Evolutionary conservation across 2,113 vertebrate genomes (phyloP).

Genomic region (Trochalopteron elliotii): DNA sequence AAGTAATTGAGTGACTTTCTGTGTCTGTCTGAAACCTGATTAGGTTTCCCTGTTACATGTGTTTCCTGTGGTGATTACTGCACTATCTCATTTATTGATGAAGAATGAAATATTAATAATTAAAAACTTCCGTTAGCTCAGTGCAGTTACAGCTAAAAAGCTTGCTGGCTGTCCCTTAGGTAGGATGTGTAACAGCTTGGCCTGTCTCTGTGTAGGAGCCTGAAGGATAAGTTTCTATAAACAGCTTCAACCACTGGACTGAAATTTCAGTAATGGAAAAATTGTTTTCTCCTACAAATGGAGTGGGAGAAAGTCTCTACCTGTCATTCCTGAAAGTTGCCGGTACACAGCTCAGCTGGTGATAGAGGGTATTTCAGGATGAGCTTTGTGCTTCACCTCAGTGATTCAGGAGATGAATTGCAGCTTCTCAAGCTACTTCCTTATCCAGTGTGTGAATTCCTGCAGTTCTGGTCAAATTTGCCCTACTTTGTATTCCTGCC

Average conservation of each 20-base stretch:
- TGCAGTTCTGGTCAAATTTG: background rate
- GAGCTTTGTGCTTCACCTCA: background rate
- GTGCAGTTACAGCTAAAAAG: background rate
- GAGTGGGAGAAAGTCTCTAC: background rate
- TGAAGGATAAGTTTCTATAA: background rate
- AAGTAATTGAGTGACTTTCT: background rate
- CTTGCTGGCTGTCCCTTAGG: background rate
- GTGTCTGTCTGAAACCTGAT: background rate
- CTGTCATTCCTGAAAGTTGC: background rate
- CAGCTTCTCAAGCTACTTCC: background rate
- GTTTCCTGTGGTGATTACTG: background rate
- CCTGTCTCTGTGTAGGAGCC: background rate
- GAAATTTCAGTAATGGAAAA: background rate
- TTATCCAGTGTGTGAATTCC: background rate
- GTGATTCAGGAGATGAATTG: background rate
- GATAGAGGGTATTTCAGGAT: background rate
- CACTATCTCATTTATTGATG: background rate
- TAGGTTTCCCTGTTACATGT: background rate
- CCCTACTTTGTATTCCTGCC: background rate
- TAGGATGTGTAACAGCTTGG: background rate
- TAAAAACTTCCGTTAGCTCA: constrained; percentile 12
- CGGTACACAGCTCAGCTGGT: background rate
- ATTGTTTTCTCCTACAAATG: background rate
- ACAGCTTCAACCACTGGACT: background rate
- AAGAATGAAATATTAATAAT: constrained; percentile 30